Evolutionary conservation across 2,888 invertebrate genomes (phyloP), one percentile per base, ranked within the genome.

Genomic region (Lochmaea capreae): DNA sequence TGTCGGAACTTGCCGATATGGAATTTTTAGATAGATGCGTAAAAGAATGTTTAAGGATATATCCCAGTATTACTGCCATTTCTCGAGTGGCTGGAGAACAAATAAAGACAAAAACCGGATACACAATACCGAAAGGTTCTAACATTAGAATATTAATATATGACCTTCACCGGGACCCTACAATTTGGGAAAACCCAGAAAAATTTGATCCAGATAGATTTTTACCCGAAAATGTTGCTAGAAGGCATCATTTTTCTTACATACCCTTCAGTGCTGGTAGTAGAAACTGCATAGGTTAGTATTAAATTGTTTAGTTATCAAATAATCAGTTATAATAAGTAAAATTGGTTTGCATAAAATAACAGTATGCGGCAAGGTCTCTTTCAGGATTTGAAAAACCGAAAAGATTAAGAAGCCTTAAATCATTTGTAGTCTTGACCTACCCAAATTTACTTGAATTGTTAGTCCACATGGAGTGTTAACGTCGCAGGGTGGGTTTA

Each of bases 1-100:
- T 90, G 85, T 88, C 89, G 62, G 90, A 91, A 74, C 84, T 93
- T 9, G 85, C 90, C 77, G 88, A 90, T 65, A 89, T 93, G 89
- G 88, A 89, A 66, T 92, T 92, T 78, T 86, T 92, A 76, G 93
- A 93, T 78, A 61, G 79, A 12, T 81, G 80, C 65, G 68, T 81
- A 11, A 81, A 80, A 70, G 81, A 80, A 73, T 73, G 73, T 39
- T 70, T 81, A 14, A 65, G 81, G 33, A 52, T 81, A 11, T 80
- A 76, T 59, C 81, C 81, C 2, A 79, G 78, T 69, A 79, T 79
- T 39, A 77, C 79, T 8, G 73, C 76, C 11, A 79, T 80, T 63
- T 66, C 72, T 4, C 88, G 93, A 68, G n/a, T 67, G 9, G 39
- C 57, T n/a, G 76, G 77, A 10, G 81, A 81, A 76, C 78, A 79